These are phyloP conservation scores for Danio jaintianensis DNA, from an alignment of 2,797 vertebrate species.

Conservation along the genomic window DNA sequence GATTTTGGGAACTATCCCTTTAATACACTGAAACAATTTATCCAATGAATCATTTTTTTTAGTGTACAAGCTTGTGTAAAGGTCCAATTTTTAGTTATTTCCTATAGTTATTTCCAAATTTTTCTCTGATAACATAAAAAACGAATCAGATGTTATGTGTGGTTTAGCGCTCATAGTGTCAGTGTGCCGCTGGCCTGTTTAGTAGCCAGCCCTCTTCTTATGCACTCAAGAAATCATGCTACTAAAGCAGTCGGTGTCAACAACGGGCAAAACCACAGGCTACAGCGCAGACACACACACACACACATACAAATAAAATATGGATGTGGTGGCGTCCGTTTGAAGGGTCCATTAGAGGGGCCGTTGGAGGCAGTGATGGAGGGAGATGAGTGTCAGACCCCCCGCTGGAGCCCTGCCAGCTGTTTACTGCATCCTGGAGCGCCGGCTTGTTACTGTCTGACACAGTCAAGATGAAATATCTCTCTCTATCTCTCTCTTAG, in stretches of 20 bases:
- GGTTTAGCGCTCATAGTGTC: constrained; percentile 12
- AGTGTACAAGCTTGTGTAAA: no score
- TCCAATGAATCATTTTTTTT: no score
- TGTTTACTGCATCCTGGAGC: constrained; percentile 68
- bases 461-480: constrained; percentile 62
- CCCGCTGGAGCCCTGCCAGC: constrained; percentile 73
- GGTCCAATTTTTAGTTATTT: no score
- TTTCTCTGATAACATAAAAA: no score
- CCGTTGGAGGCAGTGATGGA: constrained; percentile 63
- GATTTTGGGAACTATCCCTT: no score
- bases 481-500: constrained; percentile 40
- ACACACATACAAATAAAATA: constrained; percentile 75
- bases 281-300: constrained; percentile 42
- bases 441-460: constrained; percentile 63
- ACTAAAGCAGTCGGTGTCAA: constrained; percentile 80
- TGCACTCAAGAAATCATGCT: constrained; percentile 74
- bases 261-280: constrained; percentile 70
- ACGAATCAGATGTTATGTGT: not conserved
- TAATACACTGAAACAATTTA: no score
- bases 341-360: constrained; percentile 81
- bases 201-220: constrained; percentile 74
- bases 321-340: constrained; percentile 77
- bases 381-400: constrained; percentile 78
- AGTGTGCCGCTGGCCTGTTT: constrained; percentile 68
- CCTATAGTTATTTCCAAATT: no score